Evolutionary conservation across 2,113 vertebrate genomes (phyloP).

Genomic region (Mesoclemmys tuberculata): DNA sequence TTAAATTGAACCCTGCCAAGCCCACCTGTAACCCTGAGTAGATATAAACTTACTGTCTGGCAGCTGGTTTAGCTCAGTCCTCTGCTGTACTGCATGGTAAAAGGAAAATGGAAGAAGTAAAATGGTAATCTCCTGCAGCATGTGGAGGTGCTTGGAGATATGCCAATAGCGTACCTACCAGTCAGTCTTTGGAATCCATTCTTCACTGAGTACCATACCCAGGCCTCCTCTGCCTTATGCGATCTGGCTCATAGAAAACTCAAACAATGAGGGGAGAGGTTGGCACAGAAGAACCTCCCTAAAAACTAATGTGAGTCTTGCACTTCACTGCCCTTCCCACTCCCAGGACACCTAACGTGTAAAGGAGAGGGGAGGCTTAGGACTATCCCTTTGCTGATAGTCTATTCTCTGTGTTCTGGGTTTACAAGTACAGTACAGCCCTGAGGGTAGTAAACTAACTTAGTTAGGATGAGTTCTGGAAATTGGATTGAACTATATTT

Average conservation of each 20-base stretch:
- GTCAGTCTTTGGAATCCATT: background rate
- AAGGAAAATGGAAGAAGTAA: background rate
- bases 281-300: background rate
- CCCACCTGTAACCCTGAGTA: background rate
- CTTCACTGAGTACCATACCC: fast-evolving
- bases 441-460: background rate
- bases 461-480: background rate
- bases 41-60: conserved; percentile 9
- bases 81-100: fast-evolving
- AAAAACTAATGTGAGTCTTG: fast-evolving
- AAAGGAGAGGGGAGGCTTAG: background rate
- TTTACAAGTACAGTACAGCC: fast-evolving
- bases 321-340: background rate
- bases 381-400: background rate
- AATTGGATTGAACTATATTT: background rate
- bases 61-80: background rate
- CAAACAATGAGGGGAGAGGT: background rate
- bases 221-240: background rate
- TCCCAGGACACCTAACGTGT: background rate
- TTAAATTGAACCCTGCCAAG: background rate
- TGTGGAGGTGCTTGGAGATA: background rate
- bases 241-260: background rate
- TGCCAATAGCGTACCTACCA: background rate
- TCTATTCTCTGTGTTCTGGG: background rate
- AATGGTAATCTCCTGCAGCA: background rate